Percentiles rank a stretch among this genome's conserved stretches.
phyloP scores from a whole-genome alignment of 2,888 invertebrate species.

The Candidula unifasciata region DNA sequence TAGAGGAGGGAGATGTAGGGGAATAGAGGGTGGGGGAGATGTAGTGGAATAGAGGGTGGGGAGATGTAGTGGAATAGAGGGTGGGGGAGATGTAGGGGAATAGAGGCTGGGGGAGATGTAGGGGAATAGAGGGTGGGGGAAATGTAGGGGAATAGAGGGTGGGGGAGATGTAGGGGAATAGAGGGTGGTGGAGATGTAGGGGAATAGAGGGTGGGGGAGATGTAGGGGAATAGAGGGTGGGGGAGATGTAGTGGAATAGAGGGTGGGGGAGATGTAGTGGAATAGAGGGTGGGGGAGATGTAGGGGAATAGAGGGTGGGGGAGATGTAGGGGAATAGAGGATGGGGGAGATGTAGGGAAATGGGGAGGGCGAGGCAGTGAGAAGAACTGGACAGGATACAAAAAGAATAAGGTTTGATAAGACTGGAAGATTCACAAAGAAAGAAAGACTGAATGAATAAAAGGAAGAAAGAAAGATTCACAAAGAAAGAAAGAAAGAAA shows the following conservation, averaged over 20 bases:
- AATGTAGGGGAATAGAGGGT: neutral
- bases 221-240: neutral
- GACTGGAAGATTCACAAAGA: neutral
- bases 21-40: neutral
- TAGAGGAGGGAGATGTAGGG: neutral
- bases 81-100: neutral
- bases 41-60: too few relatives aligned
- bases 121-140: neutral
- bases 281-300: neutral
- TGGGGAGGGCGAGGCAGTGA: neutral
- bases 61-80: neutral
- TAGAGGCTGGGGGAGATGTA: too few relatives aligned
- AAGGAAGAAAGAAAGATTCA: too few relatives aligned
- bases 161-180: neutral
- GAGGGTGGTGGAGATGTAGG: neutral
- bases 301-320: neutral
- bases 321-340: neutral
- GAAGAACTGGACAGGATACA: neutral
- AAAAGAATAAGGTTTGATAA: neutral
- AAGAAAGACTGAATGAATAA: neutral
- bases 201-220: neutral
- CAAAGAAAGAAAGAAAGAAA: neutral
- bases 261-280: neutral
- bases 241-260: neutral
- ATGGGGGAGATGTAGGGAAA: neutral